Base-by-base conservation (phyloP, 1,140 invertebrate species). In the Tenebrio molitor region DNA sequence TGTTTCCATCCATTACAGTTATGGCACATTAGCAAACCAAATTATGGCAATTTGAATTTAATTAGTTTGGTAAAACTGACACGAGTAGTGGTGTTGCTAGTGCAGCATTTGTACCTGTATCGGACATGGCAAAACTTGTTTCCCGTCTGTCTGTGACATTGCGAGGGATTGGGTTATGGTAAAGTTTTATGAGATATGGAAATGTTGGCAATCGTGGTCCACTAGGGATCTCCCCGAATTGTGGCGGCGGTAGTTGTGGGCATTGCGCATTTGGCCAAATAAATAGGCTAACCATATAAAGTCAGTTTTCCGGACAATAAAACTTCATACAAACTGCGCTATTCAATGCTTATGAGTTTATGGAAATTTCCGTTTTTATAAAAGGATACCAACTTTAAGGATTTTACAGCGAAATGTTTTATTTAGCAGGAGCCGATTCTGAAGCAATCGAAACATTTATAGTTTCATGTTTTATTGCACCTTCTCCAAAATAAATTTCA, bases 111-210 rank as follows among this genome's bases (percentile, higher is more conserved):
- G 23, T 58, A 58, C 50, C 25, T 58, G 50, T 58, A 58, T 58
- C 23, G 50, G 50, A 23, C 19, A 23, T 34, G 12, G 15, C 50
- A 44, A 66, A 66, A 66, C 64, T 66, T 36, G 64, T 66, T 66
- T 66, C 39, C 64, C 21, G 36, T 66, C 64, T 66, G 64, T 63
- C 50, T 29, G 67, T 72, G 70, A 67, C 74, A 73, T 42, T 62
- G 62, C 50, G 63, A 34, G 65, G 66, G 75, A 79, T 78, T 78
- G 75, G 71, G 72, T 76, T 72, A 41, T 68, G 69, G 50, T 62
- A 79, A 80, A 79, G 72, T 80, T 79, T 79, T 78, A 79, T 80
- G 79, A 80, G 78, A 80, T 79, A 80, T 80, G 78, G 72, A 80
- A 80, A 80, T 80, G 69, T 65, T 66, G 58, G 68, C 74, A 76